These are phyloP conservation scores for Propsilocerus akamusi DNA, from an alignment of 1,140 invertebrate species.

Conservation along the genomic window DNA sequence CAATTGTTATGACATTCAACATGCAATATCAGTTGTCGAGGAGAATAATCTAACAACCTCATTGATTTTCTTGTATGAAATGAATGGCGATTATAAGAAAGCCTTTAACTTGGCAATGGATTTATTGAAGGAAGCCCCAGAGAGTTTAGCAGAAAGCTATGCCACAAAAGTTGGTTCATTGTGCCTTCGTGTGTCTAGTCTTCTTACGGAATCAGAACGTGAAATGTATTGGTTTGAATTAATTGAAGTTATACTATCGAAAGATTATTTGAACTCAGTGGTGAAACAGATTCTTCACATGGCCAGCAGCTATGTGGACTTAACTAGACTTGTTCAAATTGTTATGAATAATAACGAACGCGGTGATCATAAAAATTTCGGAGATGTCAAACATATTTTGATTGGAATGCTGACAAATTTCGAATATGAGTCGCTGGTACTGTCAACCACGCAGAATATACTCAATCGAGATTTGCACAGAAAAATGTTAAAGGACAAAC, in stretches of 20 bases:
- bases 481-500: constrained; percentile 11
- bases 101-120: constrained; percentile 26
- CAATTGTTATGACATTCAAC: constrained; percentile 18
- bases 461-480: constrained; percentile 24
- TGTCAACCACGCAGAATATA: constrained; percentile 19
- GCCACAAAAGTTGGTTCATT: constrained; percentile 18
- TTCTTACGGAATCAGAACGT: constrained; percentile 18
- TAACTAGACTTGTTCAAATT: constrained; percentile 27
- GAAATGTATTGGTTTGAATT: constrained; percentile 27
- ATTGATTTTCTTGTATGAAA: constrained; percentile 27
- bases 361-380: constrained; percentile 25
- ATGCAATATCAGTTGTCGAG: constrained; percentile 24
- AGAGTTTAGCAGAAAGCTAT: constrained; percentile 8
- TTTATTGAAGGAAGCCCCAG: constrained; percentile 14
- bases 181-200: constrained; percentile 22
- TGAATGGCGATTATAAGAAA: constrained; percentile 24
- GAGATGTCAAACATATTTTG: constrained; percentile 28
- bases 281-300: constrained; percentile 27
- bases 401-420: constrained; percentile 29
- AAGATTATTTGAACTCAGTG: constrained; percentile 16
- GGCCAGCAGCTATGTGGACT: constrained; percentile 30
- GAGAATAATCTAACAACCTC: constrained; percentile 21
- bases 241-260: constrained; percentile 20
- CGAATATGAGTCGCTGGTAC: constrained; percentile 23
- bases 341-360: constrained; percentile 21